Conservation (phyloP, 2,888 invertebrate genomes). For the Prionchulus punctatus region DNA sequence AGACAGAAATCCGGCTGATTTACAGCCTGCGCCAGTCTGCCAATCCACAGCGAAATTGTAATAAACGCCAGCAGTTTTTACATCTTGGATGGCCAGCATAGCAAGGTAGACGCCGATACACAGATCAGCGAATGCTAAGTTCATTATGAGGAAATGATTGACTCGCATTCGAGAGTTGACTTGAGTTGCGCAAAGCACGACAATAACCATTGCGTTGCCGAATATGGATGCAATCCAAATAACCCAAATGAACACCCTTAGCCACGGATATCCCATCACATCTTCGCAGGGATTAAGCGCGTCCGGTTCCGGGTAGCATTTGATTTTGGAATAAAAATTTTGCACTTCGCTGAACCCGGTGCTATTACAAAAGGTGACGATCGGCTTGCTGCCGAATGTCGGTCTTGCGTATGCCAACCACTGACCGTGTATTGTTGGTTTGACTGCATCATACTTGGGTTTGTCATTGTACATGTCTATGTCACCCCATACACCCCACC, state of each 20-base stretch:
- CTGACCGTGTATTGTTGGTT: no score
- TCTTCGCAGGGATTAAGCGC: constrained; percentile 74
- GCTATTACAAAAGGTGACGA: no score
- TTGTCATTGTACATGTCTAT: no score
- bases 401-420: no score
- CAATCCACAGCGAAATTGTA: constrained; percentile 88
- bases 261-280: constrained; percentile 72
- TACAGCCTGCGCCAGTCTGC: constrained; percentile 54
- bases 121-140: constrained; percentile 87
- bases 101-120: constrained; percentile 86
- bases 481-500: no score
- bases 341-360: no score
- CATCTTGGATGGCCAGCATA: constrained; percentile 82
- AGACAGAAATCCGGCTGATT: constrained; percentile 75
- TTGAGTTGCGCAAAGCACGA: constrained; percentile 51
- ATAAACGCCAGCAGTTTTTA: constrained; percentile 84
- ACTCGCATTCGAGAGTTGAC: background rate
- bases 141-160: constrained; percentile 39
- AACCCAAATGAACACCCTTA: constrained; percentile 90
- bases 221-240: constrained; percentile 84
- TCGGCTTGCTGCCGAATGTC: no score
- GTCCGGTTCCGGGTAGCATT: constrained; percentile 61
- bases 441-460: no score
- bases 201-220: constrained; percentile 86
- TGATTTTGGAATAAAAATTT: no score